Evolutionary conservation across 2,888 invertebrate genomes (phyloP), one percentile per base, ranked within the genome.

Genomic region (Synanthedon vespiformis): DNA sequence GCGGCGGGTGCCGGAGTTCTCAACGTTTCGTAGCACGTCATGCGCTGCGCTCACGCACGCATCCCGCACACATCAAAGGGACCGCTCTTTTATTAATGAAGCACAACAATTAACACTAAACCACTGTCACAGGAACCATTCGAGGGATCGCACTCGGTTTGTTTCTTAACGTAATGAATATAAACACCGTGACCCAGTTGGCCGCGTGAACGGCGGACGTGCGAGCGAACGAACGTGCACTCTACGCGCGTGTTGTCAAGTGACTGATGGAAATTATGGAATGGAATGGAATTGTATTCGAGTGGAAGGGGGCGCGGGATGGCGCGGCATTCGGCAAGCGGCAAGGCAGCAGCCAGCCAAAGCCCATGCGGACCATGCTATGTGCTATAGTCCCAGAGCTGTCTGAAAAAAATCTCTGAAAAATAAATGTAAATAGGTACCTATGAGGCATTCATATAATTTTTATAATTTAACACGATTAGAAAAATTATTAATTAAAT

Each of bases 11-110:
- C 87, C 86, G 87, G 77, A 80, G 83, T 75, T 85, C 84, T 86
- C 79, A 88, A 73, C 79, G 86, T 84, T 82, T 88, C 88, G 88
- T 88, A 88, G 86, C 88, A 88, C 86, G 88, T 88, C 88, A 88
- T 88, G 81, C 86, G 84, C 85, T 86, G 86, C 86, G 86, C 87
- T 87, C 86, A 87, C 87, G 87, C 86, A 86, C 83, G 80, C 86
- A 87, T 86, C 85, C 80, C 85, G 70, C 74, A 78, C 74, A 85
- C 83, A 78, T 85, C 84, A 84, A 86, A 85, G 77, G 79, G 72
- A 70, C 86, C 85, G 85, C 83, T 73, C 67, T 62, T 72, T 73
- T 74, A 64, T 74, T 70, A 71, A 66, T 70, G 3, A 34, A 34
- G 62, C 77, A 81, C 75, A 61, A 66, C 62, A 56, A 67, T 67